Base-by-base conservation (phyloP, 2,888 invertebrate genomes). In the Caenorhabditis sulstoni region DNA sequence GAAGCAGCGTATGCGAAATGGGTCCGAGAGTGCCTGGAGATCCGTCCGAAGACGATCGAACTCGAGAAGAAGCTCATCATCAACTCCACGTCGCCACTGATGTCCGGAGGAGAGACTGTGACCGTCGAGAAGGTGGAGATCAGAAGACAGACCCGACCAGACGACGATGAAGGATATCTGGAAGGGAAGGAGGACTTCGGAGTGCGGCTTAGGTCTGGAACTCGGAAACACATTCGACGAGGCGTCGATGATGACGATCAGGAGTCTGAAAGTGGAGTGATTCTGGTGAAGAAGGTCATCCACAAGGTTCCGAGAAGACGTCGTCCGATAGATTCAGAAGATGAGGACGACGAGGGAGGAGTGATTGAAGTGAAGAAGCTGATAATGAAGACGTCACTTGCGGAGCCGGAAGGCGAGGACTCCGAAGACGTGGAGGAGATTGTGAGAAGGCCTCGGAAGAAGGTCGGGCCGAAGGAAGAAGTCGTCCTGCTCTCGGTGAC, bases 281-380 rank as follows among this genome's bases (percentile, higher is more conserved):
- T 71, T 62, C 62, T 71, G 11, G 70, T 71, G 47, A 71, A 71
- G 55, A 71, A 71, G 49, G 55, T 55, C n/a, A 55, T 62, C 47
- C 70, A 62, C 47, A 71, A 49, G 22, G 39, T 71, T 55, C 70
- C 70, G 11, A 41, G 37, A 47, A 49, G 70, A 45, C 22, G 61
- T 7, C 47, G 62, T 23, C 61, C 62, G 12, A 37, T 3, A 3
- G 58, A 52, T 53, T 12, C 39, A 1, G 62, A 61, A 18, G 55
- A 71, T 18, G 61, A 55, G 3, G 41, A 62, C 3, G 49, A 71
- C 55, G 70, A 71, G 18, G 23, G 47, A 8, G 70, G 70, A 18
- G 70, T 71, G 22, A 53, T 71, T 16, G 55, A 71, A 55, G 70
- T 71, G 22, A 71, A 62, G 39, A 71, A 55, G 23, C 7, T 71